These are phyloP conservation scores for Trichoplusia ni DNA, from an alignment of 1,140 invertebrate genomes.

Conservation along the genomic window DNA sequence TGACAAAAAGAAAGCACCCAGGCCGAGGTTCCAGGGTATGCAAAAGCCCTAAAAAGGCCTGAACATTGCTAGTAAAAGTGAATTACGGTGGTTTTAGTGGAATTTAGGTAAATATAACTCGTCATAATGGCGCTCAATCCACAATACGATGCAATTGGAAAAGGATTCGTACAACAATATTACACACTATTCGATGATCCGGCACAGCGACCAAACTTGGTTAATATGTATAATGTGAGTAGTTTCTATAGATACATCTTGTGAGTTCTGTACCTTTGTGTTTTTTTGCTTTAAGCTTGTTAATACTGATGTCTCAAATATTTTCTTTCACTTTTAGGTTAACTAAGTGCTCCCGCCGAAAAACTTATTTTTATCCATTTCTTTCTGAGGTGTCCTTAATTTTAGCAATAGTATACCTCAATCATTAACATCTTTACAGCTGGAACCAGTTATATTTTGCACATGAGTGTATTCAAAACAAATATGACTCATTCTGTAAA, in stretches of 20 bases:
- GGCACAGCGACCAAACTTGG: conserved; percentile 88
- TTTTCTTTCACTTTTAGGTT: conserved; percentile 32
- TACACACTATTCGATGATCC: conserved; percentile 95
- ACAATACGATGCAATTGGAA: conserved; percentile 95
- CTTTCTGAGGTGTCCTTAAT: background rate
- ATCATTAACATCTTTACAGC: background rate
- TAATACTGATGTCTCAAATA: background rate
- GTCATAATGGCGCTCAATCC: conserved; percentile 91
- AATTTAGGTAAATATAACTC: conserved; percentile 47
- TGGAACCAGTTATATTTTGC: background rate
- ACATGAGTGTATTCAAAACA: conserved; percentile 4
- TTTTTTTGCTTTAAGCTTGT: background rate
- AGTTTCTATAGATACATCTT: conserved; percentile 18
- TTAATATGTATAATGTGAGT: conserved; percentile 96
- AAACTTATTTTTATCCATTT: background rate
- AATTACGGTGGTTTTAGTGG: conserved; percentile 45
- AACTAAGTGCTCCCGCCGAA: conserved; percentile 35
- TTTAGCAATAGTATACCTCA: background rate
- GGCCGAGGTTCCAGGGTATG: conserved; percentile 37
- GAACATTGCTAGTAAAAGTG: conserved; percentile 47
- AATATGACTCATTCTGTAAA: conserved; percentile 16
- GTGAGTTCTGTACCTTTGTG: background rate
- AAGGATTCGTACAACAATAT: conserved; percentile 96
- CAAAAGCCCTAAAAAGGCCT: conserved; percentile 46
- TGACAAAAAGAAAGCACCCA: conserved; percentile 6